Conservation (phyloP, 30 jellyfish, hydroid and myxozoan genomes). For the Calvadosia cruxmelitensis region DNA sequence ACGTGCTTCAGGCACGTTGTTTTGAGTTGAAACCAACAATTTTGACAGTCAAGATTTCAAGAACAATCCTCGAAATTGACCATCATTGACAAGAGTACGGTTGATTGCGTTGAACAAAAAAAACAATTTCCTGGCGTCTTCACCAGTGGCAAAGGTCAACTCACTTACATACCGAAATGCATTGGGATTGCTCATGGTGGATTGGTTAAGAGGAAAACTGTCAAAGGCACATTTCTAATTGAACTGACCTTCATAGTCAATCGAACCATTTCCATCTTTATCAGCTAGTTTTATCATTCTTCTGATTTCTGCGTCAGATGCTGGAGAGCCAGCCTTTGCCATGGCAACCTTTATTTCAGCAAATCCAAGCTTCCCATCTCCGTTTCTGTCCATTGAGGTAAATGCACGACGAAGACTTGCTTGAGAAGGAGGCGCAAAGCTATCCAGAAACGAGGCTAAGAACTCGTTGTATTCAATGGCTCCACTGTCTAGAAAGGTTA, state of each 20-base stretch:
- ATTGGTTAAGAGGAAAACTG: no score
- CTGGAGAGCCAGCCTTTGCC: slow-evolving; percentile 25
- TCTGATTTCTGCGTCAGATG: slow-evolving; percentile 24
- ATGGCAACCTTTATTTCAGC: slow-evolving; percentile 41
- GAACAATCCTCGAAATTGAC: no score
- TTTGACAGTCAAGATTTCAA: no score
- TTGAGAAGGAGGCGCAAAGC: background rate
- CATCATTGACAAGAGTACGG: no score
- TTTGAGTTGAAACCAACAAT: no score
- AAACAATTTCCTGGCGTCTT: no score
- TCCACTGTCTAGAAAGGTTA: background rate
- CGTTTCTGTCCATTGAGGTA: slow-evolving; percentile 21
- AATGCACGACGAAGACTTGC: slow-evolving; percentile 22
- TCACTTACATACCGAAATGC: no score
- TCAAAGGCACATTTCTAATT: no score
- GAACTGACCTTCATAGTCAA: slow-evolving; percentile 18
- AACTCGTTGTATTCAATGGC: background rate
- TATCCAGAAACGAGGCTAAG: background rate
- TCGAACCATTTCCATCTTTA: slow-evolving; percentile 51
- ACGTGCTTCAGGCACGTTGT: no score
- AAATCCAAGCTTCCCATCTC: slow-evolving; percentile 28
- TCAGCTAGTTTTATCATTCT: slow-evolving; percentile 57
- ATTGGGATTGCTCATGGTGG: no score
- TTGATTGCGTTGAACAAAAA: no score
- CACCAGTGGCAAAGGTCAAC: no score